Base-by-base conservation (phyloP, 2,888 invertebrate species). In the Mimachlamys varia region DNA sequence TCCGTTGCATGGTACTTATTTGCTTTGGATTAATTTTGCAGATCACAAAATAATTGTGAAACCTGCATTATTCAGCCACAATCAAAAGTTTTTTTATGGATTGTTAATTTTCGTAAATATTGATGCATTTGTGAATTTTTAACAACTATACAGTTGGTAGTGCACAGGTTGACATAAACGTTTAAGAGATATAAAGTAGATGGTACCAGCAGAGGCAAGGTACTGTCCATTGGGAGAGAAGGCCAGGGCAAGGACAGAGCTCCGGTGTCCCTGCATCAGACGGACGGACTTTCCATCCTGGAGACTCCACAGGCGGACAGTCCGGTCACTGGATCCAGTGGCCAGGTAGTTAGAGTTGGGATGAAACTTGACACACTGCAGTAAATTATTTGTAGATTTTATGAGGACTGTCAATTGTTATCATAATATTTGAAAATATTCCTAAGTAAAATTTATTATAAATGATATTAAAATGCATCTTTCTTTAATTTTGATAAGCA, bases 261-360 rank as follows among this genome's bases (percentile, higher is more conserved):
- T 98, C 93, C 98, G 97, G 94, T 98, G 98, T 17, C 98, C 98
- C 88, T 95, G 95, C 87, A 96, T 90, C 87, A 99, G 97, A 90
- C 99, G 97, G 93, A 98, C 98, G 89, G 98, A 97, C 94, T 98
- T 98, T 19, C 98, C 98, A 95, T 98, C 98, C 92, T 98, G 98
- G 90, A 98, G 97, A 94, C 98, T 98, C 99, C 99, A 99, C 95
- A 99, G 97, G 55, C 99, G 97, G 89, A 99, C 98, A 76, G 98
- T 98, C 96, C 98, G 98, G 97, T 99, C 99, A n/a, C 98, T 98
- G 1, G 99, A 98, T 17, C 99, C 99, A 0, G 98, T 98, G 62
- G 98, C 99, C 93, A 99, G 96, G 96, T 99, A 99, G 94, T 98
- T 98, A 94, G 98, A 98, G 97, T 99, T 99, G 0, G 99, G 98